Percentiles rank a stretch among this genome's conserved stretches.
phyloP scores from a whole-genome alignment of 2,113 vertebrate genomes.

The Cygnus atratus region DNA sequence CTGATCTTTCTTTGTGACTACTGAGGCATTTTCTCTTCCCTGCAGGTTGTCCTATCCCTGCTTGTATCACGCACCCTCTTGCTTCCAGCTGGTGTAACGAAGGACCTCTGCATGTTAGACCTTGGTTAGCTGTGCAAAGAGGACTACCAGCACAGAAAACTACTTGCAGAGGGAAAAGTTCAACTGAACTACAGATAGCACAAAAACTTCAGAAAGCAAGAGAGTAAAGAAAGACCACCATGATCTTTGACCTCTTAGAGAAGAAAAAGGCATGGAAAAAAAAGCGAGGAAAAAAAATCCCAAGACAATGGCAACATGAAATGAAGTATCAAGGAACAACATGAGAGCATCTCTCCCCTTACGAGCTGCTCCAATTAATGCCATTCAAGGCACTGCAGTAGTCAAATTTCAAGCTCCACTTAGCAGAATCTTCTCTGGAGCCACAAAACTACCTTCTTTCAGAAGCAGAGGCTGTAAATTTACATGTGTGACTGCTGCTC shows the following conservation, averaged over 20 bases:
- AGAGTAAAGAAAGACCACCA: background rate
- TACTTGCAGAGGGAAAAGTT: background rate
- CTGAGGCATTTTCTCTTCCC: background rate
- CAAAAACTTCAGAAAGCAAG: background rate
- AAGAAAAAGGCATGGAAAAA: background rate
- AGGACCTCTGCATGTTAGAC: background rate
- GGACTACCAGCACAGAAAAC: background rate
- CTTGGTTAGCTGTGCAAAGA: background rate
- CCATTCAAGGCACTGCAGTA: background rate
- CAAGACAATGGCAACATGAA: background rate
- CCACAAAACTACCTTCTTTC: conserved; percentile 6
- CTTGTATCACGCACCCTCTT: background rate
- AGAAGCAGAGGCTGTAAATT: conserved; percentile 6
- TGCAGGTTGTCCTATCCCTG: background rate
- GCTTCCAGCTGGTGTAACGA: background rate
- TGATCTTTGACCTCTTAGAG: background rate
- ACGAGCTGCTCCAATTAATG: background rate
- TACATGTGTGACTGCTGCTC: background rate
- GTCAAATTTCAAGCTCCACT: background rate
- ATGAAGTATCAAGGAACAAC: background rate
- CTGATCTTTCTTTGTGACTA: background rate
- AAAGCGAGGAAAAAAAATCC: background rate
- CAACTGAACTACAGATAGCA: background rate
- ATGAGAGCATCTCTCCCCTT: background rate
- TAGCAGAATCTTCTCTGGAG: background rate